These are phyloP conservation scores for Cebidichthys violaceus DNA, from an alignment of 2,113 vertebrate species.

Conservation along the genomic window DNA sequence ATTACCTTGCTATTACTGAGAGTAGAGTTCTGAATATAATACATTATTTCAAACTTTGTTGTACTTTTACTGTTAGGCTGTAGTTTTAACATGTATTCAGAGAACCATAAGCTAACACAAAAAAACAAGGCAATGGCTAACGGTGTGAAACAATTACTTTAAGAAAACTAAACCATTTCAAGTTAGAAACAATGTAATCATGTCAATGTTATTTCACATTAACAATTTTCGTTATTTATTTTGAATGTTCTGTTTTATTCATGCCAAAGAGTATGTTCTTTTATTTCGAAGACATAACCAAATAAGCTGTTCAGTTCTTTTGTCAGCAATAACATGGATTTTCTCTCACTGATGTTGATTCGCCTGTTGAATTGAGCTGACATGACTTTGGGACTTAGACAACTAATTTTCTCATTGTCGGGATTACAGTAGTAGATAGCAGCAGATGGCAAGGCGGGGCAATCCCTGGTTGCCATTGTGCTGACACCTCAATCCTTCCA, in stretches of 20 bases:
- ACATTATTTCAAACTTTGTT: neutral
- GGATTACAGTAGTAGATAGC: conserved; percentile 73
- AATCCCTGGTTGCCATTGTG: conserved; percentile 70
- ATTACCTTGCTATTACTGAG: no score
- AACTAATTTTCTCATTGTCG: conserved; percentile 76
- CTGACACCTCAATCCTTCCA: conserved; percentile 71
- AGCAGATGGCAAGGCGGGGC: conserved; percentile 81
- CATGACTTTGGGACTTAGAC: conserved; percentile 71
- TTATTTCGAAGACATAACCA: neutral
- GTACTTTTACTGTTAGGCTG: neutral
- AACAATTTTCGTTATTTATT: neutral
- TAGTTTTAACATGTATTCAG: neutral
- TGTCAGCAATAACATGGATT: conserved; percentile 7
- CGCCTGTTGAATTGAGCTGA: conserved; percentile 69
- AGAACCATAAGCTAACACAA: neutral
- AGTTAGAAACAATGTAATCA: neutral
- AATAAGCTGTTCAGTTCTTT: conserved; percentile 29
- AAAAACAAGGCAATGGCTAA: neutral
- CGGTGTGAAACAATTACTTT: neutral
- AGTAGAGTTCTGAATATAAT: no score
- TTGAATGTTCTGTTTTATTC: neutral
- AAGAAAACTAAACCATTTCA: neutral
- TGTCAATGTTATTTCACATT: neutral
- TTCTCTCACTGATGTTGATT: conserved; percentile 63
- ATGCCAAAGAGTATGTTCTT: neutral